Evolutionary conservation across 2,797 vertebrate species (phyloP), one percentile per base, ranked within the genome.

Genomic region (Chanos chanos): DNA sequence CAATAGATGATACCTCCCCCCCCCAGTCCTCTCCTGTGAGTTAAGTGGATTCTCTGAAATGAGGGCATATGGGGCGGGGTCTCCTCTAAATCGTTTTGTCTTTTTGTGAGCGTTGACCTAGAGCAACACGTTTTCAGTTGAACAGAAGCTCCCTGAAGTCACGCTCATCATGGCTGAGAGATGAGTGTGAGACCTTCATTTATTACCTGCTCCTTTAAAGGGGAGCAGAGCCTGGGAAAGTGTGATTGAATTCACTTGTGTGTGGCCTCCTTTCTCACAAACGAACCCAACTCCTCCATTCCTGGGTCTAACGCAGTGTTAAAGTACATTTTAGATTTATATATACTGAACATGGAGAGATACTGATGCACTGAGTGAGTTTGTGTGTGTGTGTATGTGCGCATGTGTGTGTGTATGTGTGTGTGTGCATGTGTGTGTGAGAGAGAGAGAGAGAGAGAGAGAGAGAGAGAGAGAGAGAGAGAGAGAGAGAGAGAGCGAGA

Each of bases 81-180:
- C 73, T 79, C 52, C 76, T 60, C 59, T 71, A 67, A 86, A 85
- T 85, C 73, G 75, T 50, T 70, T 73, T 66, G 80, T 71, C 79
- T 77, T 70, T 15, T 28, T 57, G 61, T 53, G 31, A 61, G 68
- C 67, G 70, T 59, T 80, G 78, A 83, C 73, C 71, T 64, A 60
- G 45, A 12, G 57, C 54, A 68, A 64, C 74, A 72, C 71, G 78
- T 79, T 81, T 82, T 82, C 64, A 71, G 58, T 51, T 76, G 68
- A 81, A 83, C 70, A 66, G 67, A 74, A 67, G 68, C 31, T 77
- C 43, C 71, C 48, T 75, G 80, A 80, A 85, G 79, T 81, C 74
- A 69, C 83, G 78, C 71, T 82, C 79, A 83, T 83, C 87, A 74
- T 39, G 50, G 54, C 56, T 82, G 82, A 86, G 68, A 77, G 72